Percentiles rank a stretch among this genome's conserved stretches.
These are phyloP conservation scores for Alethe castanea DNA, from an alignment of 2,113 vertebrate genomes.

Conservation along the genomic window DNA sequence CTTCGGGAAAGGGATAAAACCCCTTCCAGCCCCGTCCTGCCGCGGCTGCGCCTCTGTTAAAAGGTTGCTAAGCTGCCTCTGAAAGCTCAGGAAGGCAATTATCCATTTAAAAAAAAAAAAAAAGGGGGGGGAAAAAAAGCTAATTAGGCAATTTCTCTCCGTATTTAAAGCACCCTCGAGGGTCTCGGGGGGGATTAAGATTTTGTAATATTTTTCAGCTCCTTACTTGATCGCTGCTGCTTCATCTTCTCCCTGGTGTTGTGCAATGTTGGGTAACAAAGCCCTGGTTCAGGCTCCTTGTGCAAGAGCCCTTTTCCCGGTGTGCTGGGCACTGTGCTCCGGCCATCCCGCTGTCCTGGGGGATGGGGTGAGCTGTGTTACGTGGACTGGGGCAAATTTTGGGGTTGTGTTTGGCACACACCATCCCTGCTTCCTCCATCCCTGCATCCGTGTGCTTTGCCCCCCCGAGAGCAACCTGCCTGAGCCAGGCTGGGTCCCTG, in stretches of 20 bases:
- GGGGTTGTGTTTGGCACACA: accelerated
- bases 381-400: accelerated
- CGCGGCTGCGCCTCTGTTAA: constrained; percentile 5
- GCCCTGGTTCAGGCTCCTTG: constrained; percentile 21
- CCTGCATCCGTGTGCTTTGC: accelerated
- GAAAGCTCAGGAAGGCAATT: constrained; percentile 64
- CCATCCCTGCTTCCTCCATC: not conserved
- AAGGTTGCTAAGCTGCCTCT: constrained; percentile 70
- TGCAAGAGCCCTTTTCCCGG: not conserved
- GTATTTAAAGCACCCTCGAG: constrained; percentile 53
- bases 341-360: not conserved
- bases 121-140: constrained; percentile 7
- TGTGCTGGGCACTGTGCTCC: not conserved
- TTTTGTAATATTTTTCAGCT: constrained; percentile 67
- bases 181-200: constrained; percentile 44
- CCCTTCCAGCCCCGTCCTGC: constrained; percentile 51
- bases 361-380: accelerated
- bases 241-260: not conserved
- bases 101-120: constrained; percentile 35
- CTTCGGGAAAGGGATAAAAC: constrained; percentile 67
- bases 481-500: not conserved
- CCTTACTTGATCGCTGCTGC: constrained; percentile 31
- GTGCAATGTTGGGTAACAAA: constrained; percentile 40
- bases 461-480: not conserved
- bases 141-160: constrained; percentile 65